phyloP scores from a whole-genome alignment of 2,113 vertebrate genomes.

The Grammomys dolichurus region DNA sequence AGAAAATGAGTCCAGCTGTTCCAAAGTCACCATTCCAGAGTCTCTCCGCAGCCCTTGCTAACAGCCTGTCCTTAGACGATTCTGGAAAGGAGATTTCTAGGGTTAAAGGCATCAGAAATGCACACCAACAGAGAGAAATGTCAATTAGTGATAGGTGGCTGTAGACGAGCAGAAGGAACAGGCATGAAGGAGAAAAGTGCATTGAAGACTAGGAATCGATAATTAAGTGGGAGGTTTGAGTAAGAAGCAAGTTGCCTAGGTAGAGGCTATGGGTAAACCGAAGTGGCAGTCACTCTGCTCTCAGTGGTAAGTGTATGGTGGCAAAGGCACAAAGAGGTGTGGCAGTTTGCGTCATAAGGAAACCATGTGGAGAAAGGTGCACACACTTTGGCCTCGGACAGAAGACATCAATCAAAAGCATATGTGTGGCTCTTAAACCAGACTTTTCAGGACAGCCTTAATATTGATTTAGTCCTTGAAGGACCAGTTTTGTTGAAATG shows the following conservation, averaged over 20 bases:
- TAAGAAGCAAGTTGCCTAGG: neutral
- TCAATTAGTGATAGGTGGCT: neutral
- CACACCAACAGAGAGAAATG: neutral
- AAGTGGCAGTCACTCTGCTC: neutral
- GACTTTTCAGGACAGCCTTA: neutral
- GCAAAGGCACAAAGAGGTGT: neutral
- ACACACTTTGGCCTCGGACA: neutral
- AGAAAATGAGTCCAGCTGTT: neutral
- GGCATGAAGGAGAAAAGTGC: neutral
- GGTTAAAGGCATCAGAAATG: neutral
- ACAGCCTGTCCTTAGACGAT: neutral
- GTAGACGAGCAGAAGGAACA: neutral
- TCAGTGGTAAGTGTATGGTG: neutral
- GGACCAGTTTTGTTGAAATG: neutral
- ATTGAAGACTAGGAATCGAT: neutral
- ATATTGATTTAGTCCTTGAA: constrained; percentile 8
- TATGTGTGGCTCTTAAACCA: neutral
- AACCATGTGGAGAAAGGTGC: neutral
- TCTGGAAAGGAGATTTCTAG: neutral
- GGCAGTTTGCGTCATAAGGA: neutral
- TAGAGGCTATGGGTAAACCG: neutral
- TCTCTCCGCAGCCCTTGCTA: neutral
- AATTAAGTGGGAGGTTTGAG: neutral
- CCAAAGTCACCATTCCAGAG: constrained; percentile 13
- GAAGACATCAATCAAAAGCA: neutral